Evolutionary conservation across 2,888 invertebrate genomes (phyloP).

Genomic region (Corbicula japonica): DNA sequence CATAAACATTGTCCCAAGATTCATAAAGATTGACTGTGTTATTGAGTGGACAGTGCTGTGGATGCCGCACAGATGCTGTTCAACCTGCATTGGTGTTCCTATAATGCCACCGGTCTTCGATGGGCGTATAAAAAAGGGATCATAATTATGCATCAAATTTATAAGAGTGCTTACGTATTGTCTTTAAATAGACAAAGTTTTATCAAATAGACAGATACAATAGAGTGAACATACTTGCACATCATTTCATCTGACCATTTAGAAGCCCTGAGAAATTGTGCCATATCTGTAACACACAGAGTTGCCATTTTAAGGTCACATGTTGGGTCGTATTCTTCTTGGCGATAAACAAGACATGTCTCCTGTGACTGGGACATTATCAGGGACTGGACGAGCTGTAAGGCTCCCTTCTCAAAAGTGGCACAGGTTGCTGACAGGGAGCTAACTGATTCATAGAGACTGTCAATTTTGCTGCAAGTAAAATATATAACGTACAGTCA

Average conservation of each 20-base stretch:
- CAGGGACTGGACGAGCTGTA: constrained; percentile 37
- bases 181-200: background rate
- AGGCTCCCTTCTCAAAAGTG: constrained; percentile 27
- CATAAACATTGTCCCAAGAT: too few species aligned
- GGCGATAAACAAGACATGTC: constrained; percentile 31
- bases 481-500: background rate
- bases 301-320: constrained; percentile 34
- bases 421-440: constrained; percentile 33
- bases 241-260: constrained; percentile 13
- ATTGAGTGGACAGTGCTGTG: too few species aligned
- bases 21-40: too few species aligned
- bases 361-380: constrained; percentile 14
- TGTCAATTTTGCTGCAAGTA: constrained; percentile 30
- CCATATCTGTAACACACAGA: constrained; percentile 31
- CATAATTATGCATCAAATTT: too few species aligned
- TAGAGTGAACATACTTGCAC: constrained; percentile 41
- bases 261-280: constrained; percentile 24
- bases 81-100: too few species aligned
- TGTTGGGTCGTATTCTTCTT: constrained; percentile 9
- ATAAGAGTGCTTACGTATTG: too few species aligned
- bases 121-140: too few species aligned
- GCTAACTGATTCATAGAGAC: constrained; percentile 2
- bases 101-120: too few species aligned
- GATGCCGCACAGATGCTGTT: too few species aligned
- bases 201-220: background rate